phyloP scores from a whole-genome alignment of 2,888 invertebrate genomes.

The Cryptophagus acutangulus region DNA sequence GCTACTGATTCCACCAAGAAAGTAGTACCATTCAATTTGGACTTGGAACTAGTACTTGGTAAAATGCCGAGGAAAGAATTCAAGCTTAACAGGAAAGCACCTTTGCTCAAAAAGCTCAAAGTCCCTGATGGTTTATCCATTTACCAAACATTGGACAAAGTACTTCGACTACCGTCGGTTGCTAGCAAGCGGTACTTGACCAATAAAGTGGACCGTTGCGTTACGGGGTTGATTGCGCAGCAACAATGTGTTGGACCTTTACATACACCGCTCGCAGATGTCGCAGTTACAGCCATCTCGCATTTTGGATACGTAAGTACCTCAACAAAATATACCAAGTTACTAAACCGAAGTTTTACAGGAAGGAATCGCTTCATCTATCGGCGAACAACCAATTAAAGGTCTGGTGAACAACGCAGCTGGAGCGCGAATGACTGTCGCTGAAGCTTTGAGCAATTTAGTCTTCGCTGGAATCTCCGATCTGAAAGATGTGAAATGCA shows the following conservation, averaged over 20 bases:
- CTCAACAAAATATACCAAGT: neutral
- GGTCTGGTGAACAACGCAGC: slow-evolving; percentile 76
- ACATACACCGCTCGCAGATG: slow-evolving; percentile 94
- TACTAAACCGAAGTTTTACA: slow-evolving; percentile 22
- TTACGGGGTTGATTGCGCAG: slow-evolving; percentile 91
- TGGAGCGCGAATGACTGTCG: slow-evolving; percentile 91
- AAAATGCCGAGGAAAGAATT: slow-evolving; percentile 76
- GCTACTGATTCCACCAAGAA: slow-evolving; percentile 61
- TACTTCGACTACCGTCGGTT: slow-evolving; percentile 84
- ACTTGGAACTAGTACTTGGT: slow-evolving; percentile 84
- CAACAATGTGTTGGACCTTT: slow-evolving; percentile 98
- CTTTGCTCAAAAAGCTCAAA: slow-evolving; percentile 34
- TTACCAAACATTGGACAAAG: slow-evolving; percentile 66
- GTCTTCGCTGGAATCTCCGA: slow-evolving; percentile 66
- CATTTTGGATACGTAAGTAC: slow-evolving; percentile 64
- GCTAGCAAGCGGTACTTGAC: slow-evolving; percentile 86
- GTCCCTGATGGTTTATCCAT: slow-evolving; percentile 52
- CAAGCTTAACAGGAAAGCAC: slow-evolving; percentile 42
- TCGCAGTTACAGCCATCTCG: slow-evolving; percentile 83
- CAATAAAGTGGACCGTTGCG: slow-evolving; percentile 93
- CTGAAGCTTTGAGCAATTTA: slow-evolving; percentile 90
- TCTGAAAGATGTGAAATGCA: slow-evolving; percentile 88
- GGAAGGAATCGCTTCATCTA: slow-evolving; percentile 88
- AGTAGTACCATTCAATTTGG: slow-evolving; percentile 77
- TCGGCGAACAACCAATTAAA: slow-evolving; percentile 96